Conservation (phyloP, 2,888 invertebrate species). For the Acronicta aceris region DNA sequence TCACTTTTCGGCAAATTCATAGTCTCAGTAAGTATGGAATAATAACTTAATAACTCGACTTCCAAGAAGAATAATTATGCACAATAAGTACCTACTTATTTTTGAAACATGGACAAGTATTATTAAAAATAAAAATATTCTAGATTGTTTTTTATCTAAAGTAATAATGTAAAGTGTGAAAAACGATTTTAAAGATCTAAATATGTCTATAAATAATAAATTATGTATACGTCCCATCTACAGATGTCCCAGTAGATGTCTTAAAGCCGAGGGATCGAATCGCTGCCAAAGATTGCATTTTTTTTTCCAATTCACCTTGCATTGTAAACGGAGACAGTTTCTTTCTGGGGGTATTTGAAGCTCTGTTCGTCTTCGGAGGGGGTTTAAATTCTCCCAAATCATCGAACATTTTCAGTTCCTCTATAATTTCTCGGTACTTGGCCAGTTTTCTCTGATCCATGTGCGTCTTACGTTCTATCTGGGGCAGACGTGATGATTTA, state of each 20-base stretch:
- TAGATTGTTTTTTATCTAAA: too few relatives aligned
- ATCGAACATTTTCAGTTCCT: slow-evolving; percentile 71
- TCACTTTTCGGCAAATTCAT: too few relatives aligned
- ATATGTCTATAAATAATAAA: slow-evolving; percentile 5
- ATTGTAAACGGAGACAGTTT: slow-evolving; percentile 60
- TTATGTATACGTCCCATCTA: slow-evolving; percentile 1
- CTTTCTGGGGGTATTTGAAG: slow-evolving; percentile 75
- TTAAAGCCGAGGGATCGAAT: slow-evolving; percentile 44
- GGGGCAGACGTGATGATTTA: slow-evolving; percentile 34
- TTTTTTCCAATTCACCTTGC: slow-evolving; percentile 16
- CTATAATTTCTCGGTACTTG: slow-evolving; percentile 80
- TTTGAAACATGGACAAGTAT: too few relatives aligned
- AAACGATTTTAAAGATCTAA: background rate
- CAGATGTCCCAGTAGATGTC: slow-evolving; percentile 23
- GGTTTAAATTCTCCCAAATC: slow-evolving; percentile 70
- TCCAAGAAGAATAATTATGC: too few relatives aligned
- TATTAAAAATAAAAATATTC: too few relatives aligned
- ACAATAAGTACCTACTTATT: too few relatives aligned
- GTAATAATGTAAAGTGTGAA: too few relatives aligned
- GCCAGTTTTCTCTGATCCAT: slow-evolving; percentile 69
- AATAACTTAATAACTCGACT: too few relatives aligned
- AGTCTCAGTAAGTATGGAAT: too few relatives aligned
- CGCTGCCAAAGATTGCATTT: slow-evolving; percentile 20
- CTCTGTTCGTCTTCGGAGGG: slow-evolving; percentile 73
- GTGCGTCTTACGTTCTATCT: slow-evolving; percentile 37